These are phyloP conservation scores for Gallinago media DNA, from an alignment of 2,113 vertebrate species.

Conservation along the genomic window DNA sequence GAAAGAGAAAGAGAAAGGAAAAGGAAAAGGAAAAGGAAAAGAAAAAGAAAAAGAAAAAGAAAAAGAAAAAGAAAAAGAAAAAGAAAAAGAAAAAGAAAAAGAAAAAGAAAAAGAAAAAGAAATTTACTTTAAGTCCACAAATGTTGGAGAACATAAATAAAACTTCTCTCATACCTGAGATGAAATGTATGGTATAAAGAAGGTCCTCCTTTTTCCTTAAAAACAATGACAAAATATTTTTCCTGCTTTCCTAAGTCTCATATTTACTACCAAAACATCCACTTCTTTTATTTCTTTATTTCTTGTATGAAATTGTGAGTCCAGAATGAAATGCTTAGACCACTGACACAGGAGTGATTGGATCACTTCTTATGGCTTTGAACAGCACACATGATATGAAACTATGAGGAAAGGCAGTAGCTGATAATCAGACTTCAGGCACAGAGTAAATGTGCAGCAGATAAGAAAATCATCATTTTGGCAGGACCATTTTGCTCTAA, in stretches of 20 bases:
- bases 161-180: not conserved
- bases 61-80: no score
- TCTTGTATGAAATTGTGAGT: not conserved
- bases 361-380: not conserved
- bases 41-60: no score
- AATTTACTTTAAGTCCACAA: not conserved
- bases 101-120: fast-evolving
- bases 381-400: not conserved
- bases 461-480: not conserved
- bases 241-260: not conserved
- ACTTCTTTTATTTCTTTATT: not conserved
- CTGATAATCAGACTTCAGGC: not conserved
- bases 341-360: not conserved
- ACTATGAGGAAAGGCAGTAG: not conserved
- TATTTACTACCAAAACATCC: not conserved
- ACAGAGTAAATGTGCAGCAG: not conserved
- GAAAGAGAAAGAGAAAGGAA: fast-evolving
- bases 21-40: fast-evolving
- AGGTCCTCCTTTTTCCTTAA: not conserved
- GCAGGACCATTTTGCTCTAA: not conserved
- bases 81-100: fast-evolving
- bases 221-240: not conserved
- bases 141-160: not conserved
- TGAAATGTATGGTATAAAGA: not conserved
- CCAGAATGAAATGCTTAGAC: not conserved